Conservation (phyloP, 2,113 vertebrate species). For the Pluvialis apricaria region DNA sequence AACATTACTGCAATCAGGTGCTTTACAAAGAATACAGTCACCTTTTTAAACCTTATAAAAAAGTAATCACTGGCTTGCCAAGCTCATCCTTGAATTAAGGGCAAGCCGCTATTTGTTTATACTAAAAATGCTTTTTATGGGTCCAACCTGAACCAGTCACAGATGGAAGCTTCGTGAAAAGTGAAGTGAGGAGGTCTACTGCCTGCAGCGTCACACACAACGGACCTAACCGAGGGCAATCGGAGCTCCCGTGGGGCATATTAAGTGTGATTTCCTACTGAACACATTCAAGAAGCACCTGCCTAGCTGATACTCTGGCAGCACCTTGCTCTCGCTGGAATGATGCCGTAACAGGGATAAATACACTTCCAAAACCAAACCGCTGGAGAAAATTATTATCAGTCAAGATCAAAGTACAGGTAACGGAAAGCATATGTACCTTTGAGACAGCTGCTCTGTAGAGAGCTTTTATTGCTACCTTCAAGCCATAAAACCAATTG, state of each 20-base stretch:
- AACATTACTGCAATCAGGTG: background rate
- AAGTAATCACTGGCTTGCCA: background rate
- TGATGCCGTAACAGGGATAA: background rate
- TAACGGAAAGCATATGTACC: background rate
- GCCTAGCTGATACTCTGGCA: background rate
- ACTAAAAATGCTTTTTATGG: background rate
- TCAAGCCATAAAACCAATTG: background rate
- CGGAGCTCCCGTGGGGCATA: background rate
- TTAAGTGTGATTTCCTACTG: background rate
- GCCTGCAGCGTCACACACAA: background rate
- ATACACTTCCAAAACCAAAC: background rate
- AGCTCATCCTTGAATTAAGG: background rate
- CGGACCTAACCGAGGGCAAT: background rate
- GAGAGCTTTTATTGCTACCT: conserved; percentile 38
- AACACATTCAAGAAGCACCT: background rate
- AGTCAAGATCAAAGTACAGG: background rate
- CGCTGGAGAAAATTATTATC: background rate
- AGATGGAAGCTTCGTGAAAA: background rate
- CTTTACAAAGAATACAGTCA: background rate
- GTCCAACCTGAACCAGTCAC: background rate
- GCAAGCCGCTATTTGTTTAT: background rate
- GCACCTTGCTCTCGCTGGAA: background rate
- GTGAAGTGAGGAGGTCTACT: background rate
- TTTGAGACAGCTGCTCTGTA: conserved; percentile 8
- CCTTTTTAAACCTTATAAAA: background rate